Evolutionary conservation across 2,113 vertebrate genomes (phyloP).

Genomic region (Elephantulus edwardii): DNA sequence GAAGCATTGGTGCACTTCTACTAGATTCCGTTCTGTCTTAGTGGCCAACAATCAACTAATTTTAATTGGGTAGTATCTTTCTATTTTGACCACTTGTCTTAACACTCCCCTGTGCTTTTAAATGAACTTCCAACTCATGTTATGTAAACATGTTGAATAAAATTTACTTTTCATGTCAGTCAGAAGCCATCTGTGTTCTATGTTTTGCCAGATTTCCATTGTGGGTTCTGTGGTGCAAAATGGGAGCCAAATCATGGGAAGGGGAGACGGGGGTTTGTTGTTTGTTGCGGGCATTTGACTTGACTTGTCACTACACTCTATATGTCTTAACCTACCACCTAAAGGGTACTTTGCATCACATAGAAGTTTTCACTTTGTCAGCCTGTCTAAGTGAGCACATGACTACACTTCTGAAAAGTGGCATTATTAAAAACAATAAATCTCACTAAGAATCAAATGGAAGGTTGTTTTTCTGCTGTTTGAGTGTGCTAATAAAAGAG

Average conservation of each 20-base stretch:
- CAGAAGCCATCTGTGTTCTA: slow-evolving; percentile 86
- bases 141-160: slow-evolving; percentile 95
- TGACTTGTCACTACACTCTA: slow-evolving; percentile 69
- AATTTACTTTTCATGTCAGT: slow-evolving; percentile 92
- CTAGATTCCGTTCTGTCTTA: slow-evolving; percentile 89
- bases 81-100: slow-evolving; percentile 90
- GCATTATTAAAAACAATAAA: slow-evolving; percentile 84
- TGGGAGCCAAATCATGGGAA: slow-evolving; percentile 42
- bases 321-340: slow-evolving; percentile 75
- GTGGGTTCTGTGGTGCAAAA: slow-evolving; percentile 60
- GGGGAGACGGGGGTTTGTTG: slow-evolving; percentile 45
- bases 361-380: slow-evolving; percentile 80
- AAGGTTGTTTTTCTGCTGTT: slow-evolving; percentile 79
- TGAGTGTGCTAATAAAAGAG: slow-evolving; percentile 72
- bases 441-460: slow-evolving; percentile 79
- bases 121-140: slow-evolving; percentile 89
- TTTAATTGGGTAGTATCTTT: slow-evolving; percentile 90
- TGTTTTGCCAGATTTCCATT: slow-evolving; percentile 74
- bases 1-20: slow-evolving; percentile 89
- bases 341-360: slow-evolving; percentile 81
- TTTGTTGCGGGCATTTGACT: slow-evolving; percentile 48
- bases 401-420: slow-evolving; percentile 82
- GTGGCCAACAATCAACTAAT: slow-evolving; percentile 88
- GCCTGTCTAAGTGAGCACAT: slow-evolving; percentile 83
- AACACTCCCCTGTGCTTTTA: slow-evolving; percentile 93